These are phyloP conservation scores for Auanema freiburgensis DNA, from an alignment of 2,888 invertebrate genomes.

Conservation along the genomic window DNA sequence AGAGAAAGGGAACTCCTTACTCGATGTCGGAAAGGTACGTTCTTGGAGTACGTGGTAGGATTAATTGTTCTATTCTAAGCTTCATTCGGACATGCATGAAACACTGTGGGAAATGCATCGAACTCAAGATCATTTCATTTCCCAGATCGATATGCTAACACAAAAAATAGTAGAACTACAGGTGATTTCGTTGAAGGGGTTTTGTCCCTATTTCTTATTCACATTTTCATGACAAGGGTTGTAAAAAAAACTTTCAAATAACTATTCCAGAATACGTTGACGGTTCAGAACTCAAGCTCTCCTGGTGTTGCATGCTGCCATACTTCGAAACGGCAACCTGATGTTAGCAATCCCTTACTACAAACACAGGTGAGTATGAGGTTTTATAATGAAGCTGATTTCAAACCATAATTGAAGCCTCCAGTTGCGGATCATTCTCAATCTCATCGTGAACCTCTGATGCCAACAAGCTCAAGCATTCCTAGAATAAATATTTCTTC, in stretches of 20 bases:
- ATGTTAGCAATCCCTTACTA: too few species aligned
- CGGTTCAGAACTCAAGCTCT: too few species aligned
- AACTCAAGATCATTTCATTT: constrained; percentile 62
- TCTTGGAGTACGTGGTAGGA: not conserved
- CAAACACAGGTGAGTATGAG: too few species aligned
- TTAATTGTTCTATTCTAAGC: constrained; percentile 27
- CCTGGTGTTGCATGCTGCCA: too few species aligned
- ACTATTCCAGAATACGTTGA: too few species aligned
- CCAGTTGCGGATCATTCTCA: constrained; percentile 30
- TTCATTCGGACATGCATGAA: constrained; percentile 64
- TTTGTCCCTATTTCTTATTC: too few species aligned
- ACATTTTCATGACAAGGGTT: too few species aligned
- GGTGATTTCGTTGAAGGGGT: constrained; percentile 7
- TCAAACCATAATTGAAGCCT: not conserved
- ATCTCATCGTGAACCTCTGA: constrained; percentile 37
- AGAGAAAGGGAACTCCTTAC: constrained; percentile 87
- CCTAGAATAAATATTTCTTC: constrained; percentile 35
- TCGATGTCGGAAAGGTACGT: constrained; percentile 96
- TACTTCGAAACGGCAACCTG: too few species aligned
- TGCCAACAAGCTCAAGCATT: constrained; percentile 15
- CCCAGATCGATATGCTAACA: constrained; percentile 59
- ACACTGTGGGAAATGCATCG: constrained; percentile 63
- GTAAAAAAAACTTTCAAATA: too few species aligned
- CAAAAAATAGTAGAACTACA: constrained; percentile 61
- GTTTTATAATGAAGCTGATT: too few species aligned